Conservation (phyloP, 2,113 vertebrate species). For the Xiphophorus hellerii region DNA sequence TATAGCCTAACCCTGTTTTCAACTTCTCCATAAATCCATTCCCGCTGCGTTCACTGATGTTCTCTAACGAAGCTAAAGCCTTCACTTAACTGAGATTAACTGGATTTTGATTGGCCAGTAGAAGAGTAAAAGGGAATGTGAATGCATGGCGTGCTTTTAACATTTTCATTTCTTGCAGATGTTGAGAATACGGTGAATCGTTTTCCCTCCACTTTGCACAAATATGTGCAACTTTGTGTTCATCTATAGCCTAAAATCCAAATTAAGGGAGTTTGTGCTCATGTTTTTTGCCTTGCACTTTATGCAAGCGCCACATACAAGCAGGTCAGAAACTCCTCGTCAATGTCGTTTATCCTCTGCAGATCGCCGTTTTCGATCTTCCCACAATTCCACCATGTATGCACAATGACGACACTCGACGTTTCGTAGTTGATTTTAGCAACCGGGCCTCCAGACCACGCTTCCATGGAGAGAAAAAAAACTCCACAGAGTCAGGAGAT, state of each 20-base stretch:
- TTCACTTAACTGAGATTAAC: no score
- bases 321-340: not conserved
- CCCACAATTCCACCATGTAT: not conserved
- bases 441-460: not conserved
- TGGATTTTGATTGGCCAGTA: no score
- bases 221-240: no score
- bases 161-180: not conserved
- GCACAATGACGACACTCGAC: not conserved
- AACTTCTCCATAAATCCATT: no score
- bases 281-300: no score
- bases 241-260: no score
- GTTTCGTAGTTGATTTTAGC: not conserved
- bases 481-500: constrained; percentile 30
- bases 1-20: no score
- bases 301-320: no score
- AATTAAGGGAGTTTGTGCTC: no score
- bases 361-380: not conserved
- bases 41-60: no score
- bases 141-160: not conserved
- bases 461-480: not conserved
- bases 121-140: no score
- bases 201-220: not conserved
- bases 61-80: no score
- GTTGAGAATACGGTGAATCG: not conserved
- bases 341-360: not conserved